Evolutionary conservation across 2,113 vertebrate genomes (phyloP), one percentile per base, ranked within the genome.

Genomic region (Vulpes vulpes): DNA sequence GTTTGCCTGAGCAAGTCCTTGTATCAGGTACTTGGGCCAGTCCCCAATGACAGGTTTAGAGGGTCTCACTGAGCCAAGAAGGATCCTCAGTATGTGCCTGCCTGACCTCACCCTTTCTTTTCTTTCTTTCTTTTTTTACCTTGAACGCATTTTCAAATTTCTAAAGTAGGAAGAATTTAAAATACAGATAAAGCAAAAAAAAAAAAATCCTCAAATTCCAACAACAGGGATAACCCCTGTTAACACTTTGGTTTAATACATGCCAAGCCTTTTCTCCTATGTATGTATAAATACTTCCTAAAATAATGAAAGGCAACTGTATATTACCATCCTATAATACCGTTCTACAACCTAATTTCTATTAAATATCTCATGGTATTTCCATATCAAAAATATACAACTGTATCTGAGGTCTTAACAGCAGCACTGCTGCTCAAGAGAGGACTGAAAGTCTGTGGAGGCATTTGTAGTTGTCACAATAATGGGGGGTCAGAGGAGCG

Each of bases 1-100:
- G 32, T 14, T 49, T 23, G 16, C 64, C 49, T 16, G 32, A 69
- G 23, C 16, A 38, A 76, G 67, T 2, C 17, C 71, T 38, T 17
- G 0, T 25, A 23, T 19, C 3, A 4, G 83, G 78, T 38, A 0
- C 8, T 27, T 32, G 8, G 2, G 85, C 35, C 11, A 0, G 53
- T 3, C 27, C 1, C 35, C 55, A 6, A 2, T 9, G 53, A 76
- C 30, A 76, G 38, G 57, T 32, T 2, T 30, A 17, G n/a, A 9
- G 32, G 2, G 2, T 16, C 19, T 12, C 38, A 51, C 35, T n/a
- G 80, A 51, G 4, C 23, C n/a, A 25, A 49, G 20, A 82, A 22
- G 57, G 22, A 14, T 64, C 57, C n/a, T 93, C 57, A 35, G 38
- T 38, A 12, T 8, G 19, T 23, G 22, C 11, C 49, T 62, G 43